Conservation (phyloP, 2,113 vertebrate species). For the Opisthocomus hoazin region DNA sequence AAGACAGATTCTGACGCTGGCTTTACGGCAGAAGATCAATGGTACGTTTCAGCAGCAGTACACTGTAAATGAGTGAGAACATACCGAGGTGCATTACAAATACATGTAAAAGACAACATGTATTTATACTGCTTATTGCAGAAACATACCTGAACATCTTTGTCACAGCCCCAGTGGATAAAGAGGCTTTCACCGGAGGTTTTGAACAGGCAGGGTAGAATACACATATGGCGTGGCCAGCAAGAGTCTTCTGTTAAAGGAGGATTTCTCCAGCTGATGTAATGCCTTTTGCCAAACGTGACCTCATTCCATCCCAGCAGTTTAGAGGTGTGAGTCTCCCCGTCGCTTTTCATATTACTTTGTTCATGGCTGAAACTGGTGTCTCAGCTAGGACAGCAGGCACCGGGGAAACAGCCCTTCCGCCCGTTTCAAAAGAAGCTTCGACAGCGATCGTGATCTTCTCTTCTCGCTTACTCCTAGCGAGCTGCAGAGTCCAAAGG, state of each 20-base stretch:
- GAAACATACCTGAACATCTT: background rate
- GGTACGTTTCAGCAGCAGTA: background rate
- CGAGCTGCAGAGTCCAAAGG: background rate
- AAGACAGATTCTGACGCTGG: background rate
- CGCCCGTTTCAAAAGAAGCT: background rate
- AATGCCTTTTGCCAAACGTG: slow-evolving; percentile 39
- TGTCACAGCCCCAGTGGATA: background rate
- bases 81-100: background rate
- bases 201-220: background rate
- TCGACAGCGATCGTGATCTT: background rate
- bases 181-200: background rate
- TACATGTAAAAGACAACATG: background rate
- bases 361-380: background rate
- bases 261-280: slow-evolving; percentile 12
- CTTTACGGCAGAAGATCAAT: background rate
- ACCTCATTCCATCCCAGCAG: slow-evolving; percentile 51
- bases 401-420: background rate
- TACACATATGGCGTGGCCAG: fast-evolving
- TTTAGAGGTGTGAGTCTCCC: slow-evolving; percentile 7
- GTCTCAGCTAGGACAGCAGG: background rate
- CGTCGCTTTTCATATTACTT: slow-evolving; percentile 6
- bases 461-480: background rate
- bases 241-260: background rate
- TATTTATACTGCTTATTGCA: background rate
- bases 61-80: fast-evolving